Base-by-base conservation (phyloP, 2,113 vertebrate species). In the Connochaetes taurinus region DNA sequence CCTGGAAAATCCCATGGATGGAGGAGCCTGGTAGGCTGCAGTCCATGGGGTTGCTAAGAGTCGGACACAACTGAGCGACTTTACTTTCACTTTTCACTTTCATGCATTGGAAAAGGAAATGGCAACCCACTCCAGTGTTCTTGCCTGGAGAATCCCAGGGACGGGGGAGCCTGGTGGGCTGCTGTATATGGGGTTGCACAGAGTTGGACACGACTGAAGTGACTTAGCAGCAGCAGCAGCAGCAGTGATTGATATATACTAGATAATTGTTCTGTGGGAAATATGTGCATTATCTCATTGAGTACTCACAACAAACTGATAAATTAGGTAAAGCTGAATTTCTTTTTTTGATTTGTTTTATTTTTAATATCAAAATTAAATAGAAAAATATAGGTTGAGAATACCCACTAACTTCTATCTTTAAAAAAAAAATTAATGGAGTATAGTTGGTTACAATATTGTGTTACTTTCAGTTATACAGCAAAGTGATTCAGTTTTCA, bases 301-400 rank as follows among this genome's bases (percentile, higher is more conserved):
- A 90, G 29, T 43, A 58, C 19, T 76, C 4, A 33, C 3, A 92
- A 82, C 6, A 78, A 17, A 31, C 50, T 87, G 23, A 90, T 47
- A 86, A 27, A 29, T 60, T 94, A 80, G 29, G 27, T 40, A 58
- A 95, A 87, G 17, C 14, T 43, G 12, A 90, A n/a, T 8, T 90
- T 29, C 23, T 83, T 74, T 58, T 29, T 81, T 31, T 17, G 0
- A 84, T 87, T 60, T 84, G 50, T 97, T 80, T 55, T 17, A 80
- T 57, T 91, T 81, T 85, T 67, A 93, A 94, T 93, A 86, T 84
- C 19, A 74, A 93, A 92, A 83, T 47, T 80, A 87, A 80, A 81
- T 43, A 52, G 31, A 86, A 90, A 97, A 80, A 7, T 85, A 93
- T 45, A 84, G 33, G 43, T 84, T 62, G 40, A 82, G 33, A 92